Evolutionary conservation across 1,140 invertebrate genomes (phyloP).

Genomic region (Chironomus tepperi): DNA sequence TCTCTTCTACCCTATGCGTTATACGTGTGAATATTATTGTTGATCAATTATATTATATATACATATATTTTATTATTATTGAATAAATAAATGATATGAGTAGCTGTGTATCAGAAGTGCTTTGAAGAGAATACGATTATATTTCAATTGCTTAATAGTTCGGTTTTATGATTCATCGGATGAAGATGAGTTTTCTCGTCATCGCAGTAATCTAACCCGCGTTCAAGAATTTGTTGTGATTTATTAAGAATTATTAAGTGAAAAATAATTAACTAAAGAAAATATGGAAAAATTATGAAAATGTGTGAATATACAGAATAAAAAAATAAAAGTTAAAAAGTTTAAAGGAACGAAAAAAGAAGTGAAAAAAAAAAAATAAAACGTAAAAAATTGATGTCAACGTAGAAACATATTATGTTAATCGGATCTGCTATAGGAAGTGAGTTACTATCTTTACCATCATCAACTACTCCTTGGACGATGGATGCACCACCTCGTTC

Average conservation of each 20-base stretch:
- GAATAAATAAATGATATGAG: neutral
- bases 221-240: neutral
- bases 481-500: slow-evolving; percentile 26
- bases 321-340: slow-evolving; percentile 10
- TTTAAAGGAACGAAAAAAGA: slow-evolving; percentile 6
- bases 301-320: neutral
- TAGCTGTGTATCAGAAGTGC: neutral
- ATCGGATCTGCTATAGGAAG: slow-evolving; percentile 27
- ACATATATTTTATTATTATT: neutral
- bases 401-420: slow-evolving; percentile 26
- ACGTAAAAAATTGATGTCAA: neutral
- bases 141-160: slow-evolving; percentile 9
- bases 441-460: slow-evolving; percentile 27
- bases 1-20: no score
- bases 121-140: neutral
- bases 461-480: slow-evolving; percentile 26
- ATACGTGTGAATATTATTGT: slow-evolving; percentile 16
- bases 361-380: slow-evolving; percentile 5
- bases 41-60: slow-evolving; percentile 17
- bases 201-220: neutral
- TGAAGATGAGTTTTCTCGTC: neutral
- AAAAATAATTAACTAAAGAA: neutral
- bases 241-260: neutral
- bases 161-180: slow-evolving; percentile 1
- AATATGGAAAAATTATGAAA: neutral